Evolutionary conservation across 2,797 vertebrate genomes (phyloP).

Genomic region (Nyctalus aviator): DNA sequence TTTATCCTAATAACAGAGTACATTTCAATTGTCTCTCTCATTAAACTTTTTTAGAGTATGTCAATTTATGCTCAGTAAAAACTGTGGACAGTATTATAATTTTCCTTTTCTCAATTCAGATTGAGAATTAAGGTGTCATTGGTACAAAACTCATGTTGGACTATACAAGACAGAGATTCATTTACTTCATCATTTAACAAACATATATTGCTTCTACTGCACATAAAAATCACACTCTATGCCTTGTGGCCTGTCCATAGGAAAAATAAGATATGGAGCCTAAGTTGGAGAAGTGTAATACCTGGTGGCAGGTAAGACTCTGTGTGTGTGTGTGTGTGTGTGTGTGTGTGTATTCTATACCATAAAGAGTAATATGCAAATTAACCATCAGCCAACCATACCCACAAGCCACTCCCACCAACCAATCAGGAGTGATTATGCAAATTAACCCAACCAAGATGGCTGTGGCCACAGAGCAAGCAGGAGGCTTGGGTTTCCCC

Average conservation of each 20-base stretch:
- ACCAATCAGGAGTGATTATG: no score
- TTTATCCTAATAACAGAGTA: slow-evolving; percentile 43
- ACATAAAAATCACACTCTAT: neutral
- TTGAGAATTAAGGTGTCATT: neutral
- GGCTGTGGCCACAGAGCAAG: no score
- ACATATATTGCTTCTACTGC: neutral
- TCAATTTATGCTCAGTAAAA: slow-evolving; percentile 37
- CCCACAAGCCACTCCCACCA: no score
- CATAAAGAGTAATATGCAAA: no score
- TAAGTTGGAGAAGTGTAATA: neutral
- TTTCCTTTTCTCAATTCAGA: slow-evolving; percentile 34
- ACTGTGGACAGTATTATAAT: neutral
- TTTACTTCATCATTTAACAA: slow-evolving; percentile 34
- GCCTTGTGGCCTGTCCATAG: neutral
- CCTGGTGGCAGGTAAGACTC: neutral
- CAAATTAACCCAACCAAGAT: no score
- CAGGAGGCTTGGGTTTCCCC: no score
- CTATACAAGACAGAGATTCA: neutral
- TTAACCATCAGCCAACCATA: no score
- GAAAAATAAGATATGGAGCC: neutral
- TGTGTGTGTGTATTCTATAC: no score
- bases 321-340: no score
- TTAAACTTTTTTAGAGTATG: slow-evolving; percentile 18
- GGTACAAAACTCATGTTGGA: neutral
- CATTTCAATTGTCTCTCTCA: slow-evolving; percentile 19